These are phyloP conservation scores for Alcedo quadribrachys DNA, from an alignment of 2,797 vertebrate species.

Conservation along the genomic window DNA sequence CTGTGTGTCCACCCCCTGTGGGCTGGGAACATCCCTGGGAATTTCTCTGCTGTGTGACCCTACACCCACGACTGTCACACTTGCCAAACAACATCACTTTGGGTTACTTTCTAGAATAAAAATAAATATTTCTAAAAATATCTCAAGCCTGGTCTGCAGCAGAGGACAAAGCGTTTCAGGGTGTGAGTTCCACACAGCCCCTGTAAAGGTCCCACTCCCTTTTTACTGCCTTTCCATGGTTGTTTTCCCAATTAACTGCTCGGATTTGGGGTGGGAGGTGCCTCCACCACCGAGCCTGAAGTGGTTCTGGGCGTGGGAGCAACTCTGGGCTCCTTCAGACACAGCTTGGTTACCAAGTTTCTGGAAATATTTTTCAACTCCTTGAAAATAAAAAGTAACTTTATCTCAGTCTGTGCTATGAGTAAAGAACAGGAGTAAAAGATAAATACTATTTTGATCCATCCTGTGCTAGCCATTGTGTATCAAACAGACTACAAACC, in stretches of 20 bases:
- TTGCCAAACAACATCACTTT: not conserved
- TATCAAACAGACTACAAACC: not conserved
- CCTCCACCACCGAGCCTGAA: not conserved
- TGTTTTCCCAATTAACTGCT: not conserved
- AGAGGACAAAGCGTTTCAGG: not conserved
- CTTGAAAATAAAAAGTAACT: not conserved
- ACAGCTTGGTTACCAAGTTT: not conserved
- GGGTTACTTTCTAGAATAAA: not conserved
- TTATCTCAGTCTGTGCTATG: not conserved
- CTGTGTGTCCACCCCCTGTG: not conserved
- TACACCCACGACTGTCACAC: slow-evolving; percentile 20
- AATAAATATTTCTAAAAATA: not conserved
- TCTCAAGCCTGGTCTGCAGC: not conserved
- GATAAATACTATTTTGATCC: not conserved
- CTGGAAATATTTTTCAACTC: not conserved
- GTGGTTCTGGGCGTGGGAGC: not conserved
- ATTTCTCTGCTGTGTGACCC: not conserved
- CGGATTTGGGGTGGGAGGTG: not conserved
- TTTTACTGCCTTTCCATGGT: not conserved
- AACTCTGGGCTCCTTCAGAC: not conserved
- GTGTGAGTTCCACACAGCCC: not conserved
- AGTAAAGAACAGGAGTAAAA: not conserved
- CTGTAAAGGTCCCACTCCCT: not conserved
- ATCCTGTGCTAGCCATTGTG: not conserved
- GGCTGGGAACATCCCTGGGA: slow-evolving; percentile 20